These are phyloP conservation scores for Netelia fuscicornis DNA, from an alignment of 2,888 invertebrate species.

Conservation along the genomic window DNA sequence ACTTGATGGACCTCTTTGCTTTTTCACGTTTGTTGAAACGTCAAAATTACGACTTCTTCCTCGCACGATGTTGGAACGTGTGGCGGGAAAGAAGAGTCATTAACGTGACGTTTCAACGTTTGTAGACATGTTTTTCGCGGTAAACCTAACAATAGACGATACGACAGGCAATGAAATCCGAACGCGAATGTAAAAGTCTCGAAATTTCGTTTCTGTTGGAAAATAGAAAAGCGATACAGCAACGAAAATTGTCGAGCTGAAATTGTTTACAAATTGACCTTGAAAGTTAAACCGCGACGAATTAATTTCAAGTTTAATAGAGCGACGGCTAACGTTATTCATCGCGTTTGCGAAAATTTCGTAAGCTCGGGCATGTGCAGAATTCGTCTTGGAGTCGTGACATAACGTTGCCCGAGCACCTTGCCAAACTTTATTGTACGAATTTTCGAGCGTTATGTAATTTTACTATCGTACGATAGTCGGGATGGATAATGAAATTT, in stretches of 20 bases:
- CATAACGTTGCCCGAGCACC: constrained; percentile 69
- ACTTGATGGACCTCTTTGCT: constrained; percentile 34
- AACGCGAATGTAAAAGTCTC: background rate
- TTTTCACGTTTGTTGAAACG: constrained; percentile 46
- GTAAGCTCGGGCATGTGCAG: constrained; percentile 60
- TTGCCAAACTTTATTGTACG: constrained; percentile 77
- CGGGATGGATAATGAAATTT: constrained; percentile 42
- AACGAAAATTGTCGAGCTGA: background rate
- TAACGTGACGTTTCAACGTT: constrained; percentile 22
- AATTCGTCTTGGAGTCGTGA: constrained; percentile 69
- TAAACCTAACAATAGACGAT: constrained; percentile 24
- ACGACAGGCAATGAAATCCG: constrained; percentile 5
- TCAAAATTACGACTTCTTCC: constrained; percentile 61
- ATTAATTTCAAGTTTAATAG: constrained; percentile 64
- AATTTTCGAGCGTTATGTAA: constrained; percentile 74
- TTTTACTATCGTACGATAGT: constrained; percentile 75
- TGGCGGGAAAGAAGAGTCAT: constrained; percentile 11
- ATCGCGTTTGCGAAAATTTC: constrained; percentile 58
- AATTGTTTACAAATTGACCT: constrained; percentile 27
- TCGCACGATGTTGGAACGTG: constrained; percentile 47
- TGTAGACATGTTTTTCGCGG: constrained; percentile 4
- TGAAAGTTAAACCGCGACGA: constrained; percentile 25
- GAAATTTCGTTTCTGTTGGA: background rate
- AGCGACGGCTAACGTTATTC: constrained; percentile 47
- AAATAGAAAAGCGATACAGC: background rate